Conservation (phyloP, 2,888 invertebrate species). For the Hoplodrina ambigua region DNA sequence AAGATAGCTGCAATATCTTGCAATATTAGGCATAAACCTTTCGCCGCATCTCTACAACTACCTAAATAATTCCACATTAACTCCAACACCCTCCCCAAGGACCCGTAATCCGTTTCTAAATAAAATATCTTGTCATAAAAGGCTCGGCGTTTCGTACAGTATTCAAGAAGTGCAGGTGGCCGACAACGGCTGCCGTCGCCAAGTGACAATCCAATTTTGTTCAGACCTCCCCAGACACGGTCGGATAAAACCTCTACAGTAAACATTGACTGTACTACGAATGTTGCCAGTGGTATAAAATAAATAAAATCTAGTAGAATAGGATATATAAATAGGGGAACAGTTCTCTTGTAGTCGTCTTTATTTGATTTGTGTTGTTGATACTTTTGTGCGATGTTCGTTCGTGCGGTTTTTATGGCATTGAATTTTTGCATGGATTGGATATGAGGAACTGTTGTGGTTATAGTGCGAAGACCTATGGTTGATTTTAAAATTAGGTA, state of each 20-base stretch:
- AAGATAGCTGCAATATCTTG: neutral
- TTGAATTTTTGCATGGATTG: neutral
- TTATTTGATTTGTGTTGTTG: conserved; percentile 9
- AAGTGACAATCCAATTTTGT: conserved; percentile 60
- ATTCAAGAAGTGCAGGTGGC: conserved; percentile 53
- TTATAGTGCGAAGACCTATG: neutral
- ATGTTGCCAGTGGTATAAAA: conserved; percentile 29
- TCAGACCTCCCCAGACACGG: conserved; percentile 37
- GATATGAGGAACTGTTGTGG: neutral
- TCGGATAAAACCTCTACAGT: conserved; percentile 38
- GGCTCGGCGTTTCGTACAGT: conserved; percentile 19
- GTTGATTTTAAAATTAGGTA: too few relatives aligned
- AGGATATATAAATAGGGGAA: conserved; percentile 19
- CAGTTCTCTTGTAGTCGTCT: conserved; percentile 25
- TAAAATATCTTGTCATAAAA: conserved; percentile 54
- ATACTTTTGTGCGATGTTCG: conserved; percentile 1
- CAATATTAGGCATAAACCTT: neutral
- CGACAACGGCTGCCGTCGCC: conserved; percentile 21
- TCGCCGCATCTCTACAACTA: neutral
- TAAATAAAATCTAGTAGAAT: conserved; percentile 44
- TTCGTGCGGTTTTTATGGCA: neutral
- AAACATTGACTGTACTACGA: conserved; percentile 51
- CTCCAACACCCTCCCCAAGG: conserved; percentile 16
- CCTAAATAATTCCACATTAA: conserved; percentile 6
- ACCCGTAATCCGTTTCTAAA: conserved; percentile 33